These are phyloP conservation scores for Lasaia peninsularis DNA, from an alignment of 1,140 invertebrate species.

Conservation along the genomic window DNA sequence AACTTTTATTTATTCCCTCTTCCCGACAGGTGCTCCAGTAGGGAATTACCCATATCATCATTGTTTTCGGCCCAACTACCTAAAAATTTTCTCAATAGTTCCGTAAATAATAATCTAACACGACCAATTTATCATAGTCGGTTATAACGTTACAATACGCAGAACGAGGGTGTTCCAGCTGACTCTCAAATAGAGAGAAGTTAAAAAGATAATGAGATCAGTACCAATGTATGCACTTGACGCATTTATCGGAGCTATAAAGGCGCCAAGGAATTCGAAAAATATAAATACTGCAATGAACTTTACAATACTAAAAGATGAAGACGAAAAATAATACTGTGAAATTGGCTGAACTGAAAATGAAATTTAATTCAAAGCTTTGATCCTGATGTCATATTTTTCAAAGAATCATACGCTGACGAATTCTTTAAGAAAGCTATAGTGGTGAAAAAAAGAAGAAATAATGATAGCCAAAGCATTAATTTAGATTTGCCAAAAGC, in stretches of 20 bases:
- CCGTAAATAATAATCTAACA: too few species aligned
- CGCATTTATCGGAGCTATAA: conserved; percentile 21
- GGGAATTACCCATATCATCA: too few species aligned
- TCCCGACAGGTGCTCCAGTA: too few species aligned
- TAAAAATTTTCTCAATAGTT: too few species aligned
- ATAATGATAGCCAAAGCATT: not conserved
- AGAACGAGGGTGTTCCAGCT: conserved; percentile 25
- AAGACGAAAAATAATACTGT: conserved; percentile 14
- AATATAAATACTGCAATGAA: conserved; percentile 19
- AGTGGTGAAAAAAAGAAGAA: conserved; percentile 16
- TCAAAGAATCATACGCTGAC: conserved; percentile 22
- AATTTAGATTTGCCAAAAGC: conserved; percentile 14
- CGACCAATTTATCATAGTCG: too few species aligned
- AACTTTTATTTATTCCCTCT: too few species aligned
- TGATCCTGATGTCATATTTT: conserved; percentile 16
- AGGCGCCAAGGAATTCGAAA: conserved; percentile 20
- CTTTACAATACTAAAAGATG: conserved; percentile 16
- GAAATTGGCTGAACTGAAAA: conserved; percentile 16
- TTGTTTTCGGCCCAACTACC: too few species aligned
- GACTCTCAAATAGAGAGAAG: conserved; percentile 10
- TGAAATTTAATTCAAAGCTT: conserved; percentile 16
- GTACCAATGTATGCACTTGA: conserved; percentile 26
- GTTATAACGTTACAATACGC: too few species aligned
- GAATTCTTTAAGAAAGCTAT: conserved; percentile 19
- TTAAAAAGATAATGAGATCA: conserved; percentile 19